A percentile compares a stretch with the other conserved stretches of the same genome.
phyloP scores from a whole-genome alignment of 2,797 vertebrate genomes.

The Distichodus sexfasciatus region DNA sequence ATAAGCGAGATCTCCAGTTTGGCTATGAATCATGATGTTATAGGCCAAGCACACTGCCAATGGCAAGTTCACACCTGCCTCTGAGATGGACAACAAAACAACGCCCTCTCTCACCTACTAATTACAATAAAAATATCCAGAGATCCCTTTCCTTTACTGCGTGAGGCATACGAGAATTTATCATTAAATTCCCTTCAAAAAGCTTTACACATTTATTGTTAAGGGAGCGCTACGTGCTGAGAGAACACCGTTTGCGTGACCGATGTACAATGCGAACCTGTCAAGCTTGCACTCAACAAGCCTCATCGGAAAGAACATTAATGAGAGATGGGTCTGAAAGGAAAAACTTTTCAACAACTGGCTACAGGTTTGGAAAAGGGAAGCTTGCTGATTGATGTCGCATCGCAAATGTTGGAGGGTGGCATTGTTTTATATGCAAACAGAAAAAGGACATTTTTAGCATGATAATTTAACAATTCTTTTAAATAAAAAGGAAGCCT shows the following conservation, averaged over 20 bases:
- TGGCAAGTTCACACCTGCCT: constrained; percentile 8
- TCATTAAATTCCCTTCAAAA: background rate
- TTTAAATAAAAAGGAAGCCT: too few relatives aligned
- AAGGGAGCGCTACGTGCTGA: background rate
- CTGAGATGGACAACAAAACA: background rate
- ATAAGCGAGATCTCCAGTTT: constrained; percentile 31
- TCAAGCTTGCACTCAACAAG: background rate
- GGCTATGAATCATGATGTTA: constrained; percentile 29
- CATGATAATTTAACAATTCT: too few relatives aligned
- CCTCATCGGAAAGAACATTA: background rate
- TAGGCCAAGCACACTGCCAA: constrained; percentile 1
- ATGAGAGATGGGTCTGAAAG: background rate
- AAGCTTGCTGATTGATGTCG: too few relatives aligned
- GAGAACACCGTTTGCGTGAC: background rate
- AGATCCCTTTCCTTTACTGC: background rate
- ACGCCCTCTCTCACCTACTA: background rate
- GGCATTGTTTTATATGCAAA: background rate
- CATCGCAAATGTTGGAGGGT: too few relatives aligned
- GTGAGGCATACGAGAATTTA: background rate
- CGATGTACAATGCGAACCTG: background rate
- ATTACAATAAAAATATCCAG: background rate
- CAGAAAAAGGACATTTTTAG: background rate
- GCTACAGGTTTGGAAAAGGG: background rate
- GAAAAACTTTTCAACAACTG: background rate
- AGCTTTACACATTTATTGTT: background rate